Evolutionary conservation across 2,888 invertebrate genomes (phyloP), one percentile per base, ranked within the genome.

Genomic region (Blastobasis adustella): DNA sequence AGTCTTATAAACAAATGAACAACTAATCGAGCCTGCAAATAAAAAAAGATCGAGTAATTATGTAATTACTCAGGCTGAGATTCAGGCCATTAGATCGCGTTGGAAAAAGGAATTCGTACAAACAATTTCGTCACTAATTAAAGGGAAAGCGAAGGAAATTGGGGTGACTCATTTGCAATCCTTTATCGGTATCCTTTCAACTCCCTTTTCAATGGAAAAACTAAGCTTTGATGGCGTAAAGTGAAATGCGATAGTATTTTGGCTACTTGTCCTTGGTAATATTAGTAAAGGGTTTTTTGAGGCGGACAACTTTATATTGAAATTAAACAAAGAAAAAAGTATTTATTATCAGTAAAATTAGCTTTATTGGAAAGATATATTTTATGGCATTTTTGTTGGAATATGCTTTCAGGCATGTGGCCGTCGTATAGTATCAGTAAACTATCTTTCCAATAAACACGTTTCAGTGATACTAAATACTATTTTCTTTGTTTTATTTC

Each of bases 121-220:
- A 80, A 80, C 79, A 80, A 75, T 78, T 77, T 76, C 67, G 74
- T 70, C 71, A 76, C 78, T 85, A 85, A 87, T 86, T 85, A 84
- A 80, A 79, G 73, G 70, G 76, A 65, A 57, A 56, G 54, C 52
- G 51, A 57, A 61, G 69, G 66, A 65, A 54, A 54, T 58, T 57
- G 63, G 66, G 60, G 63, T 57, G 66, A 63, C 75, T 85, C 82
- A 82, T 85, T 83, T 84, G 80, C 81, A 84, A 82, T 76, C 80
- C 81, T 81, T 84, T 82, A 78, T 77, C 65, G 69, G 58, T 51
- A 58, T 63, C 56, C 57, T 53, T 52, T 52, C 55, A 65, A 73
- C 73, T 76, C 72, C 23, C 76, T 76, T 79, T 79, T 67, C 64
- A 59, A 71, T 75, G 71, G 70, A 66, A 76, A 77, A 71, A 68